These are phyloP conservation scores for Periplaneta americana DNA, from an alignment of 1,140 invertebrate genomes.

Conservation along the genomic window DNA sequence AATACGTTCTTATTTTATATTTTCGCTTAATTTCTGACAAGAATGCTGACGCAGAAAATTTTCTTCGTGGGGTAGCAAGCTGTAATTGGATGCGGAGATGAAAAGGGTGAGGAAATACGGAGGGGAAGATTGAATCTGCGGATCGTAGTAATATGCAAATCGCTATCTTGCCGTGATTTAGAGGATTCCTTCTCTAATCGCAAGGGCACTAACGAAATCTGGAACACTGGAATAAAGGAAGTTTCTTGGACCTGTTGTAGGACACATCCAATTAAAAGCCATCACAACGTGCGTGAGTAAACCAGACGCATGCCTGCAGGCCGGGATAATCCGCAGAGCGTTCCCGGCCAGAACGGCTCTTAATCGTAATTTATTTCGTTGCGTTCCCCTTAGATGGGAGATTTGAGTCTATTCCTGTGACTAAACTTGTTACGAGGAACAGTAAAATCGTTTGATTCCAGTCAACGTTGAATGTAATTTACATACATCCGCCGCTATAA, in stretches of 20 bases:
- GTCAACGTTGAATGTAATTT: not conserved
- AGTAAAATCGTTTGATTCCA: not conserved
- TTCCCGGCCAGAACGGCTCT: not conserved
- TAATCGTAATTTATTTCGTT: not conserved
- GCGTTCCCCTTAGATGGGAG: not conserved
- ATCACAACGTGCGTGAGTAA: not conserved
- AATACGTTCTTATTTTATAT: not conserved
- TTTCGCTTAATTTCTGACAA: not conserved
- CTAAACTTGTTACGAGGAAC: not conserved
- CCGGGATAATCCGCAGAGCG: not conserved
- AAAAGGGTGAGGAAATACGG: not conserved
- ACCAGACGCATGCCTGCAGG: not conserved
- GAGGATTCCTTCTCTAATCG: not conserved
- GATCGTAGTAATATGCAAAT: not conserved
- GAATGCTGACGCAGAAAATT: not conserved
- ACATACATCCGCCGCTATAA: not conserved
- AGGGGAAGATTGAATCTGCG: not conserved
- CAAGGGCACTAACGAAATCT: not conserved
- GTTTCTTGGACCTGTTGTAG: not conserved
- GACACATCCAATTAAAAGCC: not conserved
- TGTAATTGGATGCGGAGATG: not conserved
- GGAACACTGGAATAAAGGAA: not conserved
- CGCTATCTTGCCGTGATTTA: not conserved
- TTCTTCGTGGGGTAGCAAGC: not conserved
- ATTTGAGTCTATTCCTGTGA: not conserved